Evolutionary conservation across 2,888 invertebrate species (phyloP), one percentile per base, ranked within the genome.

Genomic region (Hyposoter dolosus): DNA sequence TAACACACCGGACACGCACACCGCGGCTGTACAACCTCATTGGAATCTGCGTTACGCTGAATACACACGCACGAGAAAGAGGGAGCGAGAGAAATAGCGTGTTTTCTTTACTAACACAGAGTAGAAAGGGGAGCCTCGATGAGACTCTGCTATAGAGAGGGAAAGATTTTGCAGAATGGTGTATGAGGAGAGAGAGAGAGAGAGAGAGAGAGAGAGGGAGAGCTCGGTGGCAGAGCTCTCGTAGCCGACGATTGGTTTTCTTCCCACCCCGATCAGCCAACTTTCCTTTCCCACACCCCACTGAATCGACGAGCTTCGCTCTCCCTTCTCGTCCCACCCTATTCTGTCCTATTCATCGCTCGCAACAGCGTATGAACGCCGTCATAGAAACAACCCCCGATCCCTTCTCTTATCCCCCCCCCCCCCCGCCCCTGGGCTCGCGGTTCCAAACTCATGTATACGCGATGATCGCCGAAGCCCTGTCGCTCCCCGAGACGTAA

Each of bases 181-280:
- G 66, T 6, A 32, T 68, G 50, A 56, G 65, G 56, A 66, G 76
- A 56, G 66, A 75, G 56, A 35, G 72, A 77, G 76, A 65, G 45
- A 71, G 53, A 81, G 50, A 68, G 60, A 35, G 65, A 53, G 66
- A 72, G 50, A 77, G 60, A 74, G 82, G 65, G 69, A 78, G 84
- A 28, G 28, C 3, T 28, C 28, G 28, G 28, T 28, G 28, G 28
- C 28, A 28, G 28, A 28, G 28, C 1, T 1, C 77, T 85, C 85
- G 86, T 88, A 84, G 88, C 82, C 93, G 91, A 93, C 93, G 93
- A 94, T 94, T 94, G 94, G 94, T 94, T 91, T 93, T 90, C 92
- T 90, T 91, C 91, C 92, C 90, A 88, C 91, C 90, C 91, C 89
- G 88, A 88, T 63, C 63, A 71, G 28, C 50, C 43, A 47, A 75